Evolutionary conservation across 2,113 vertebrate genomes (phyloP).

Genomic region (Chunga burmeisteri): DNA sequence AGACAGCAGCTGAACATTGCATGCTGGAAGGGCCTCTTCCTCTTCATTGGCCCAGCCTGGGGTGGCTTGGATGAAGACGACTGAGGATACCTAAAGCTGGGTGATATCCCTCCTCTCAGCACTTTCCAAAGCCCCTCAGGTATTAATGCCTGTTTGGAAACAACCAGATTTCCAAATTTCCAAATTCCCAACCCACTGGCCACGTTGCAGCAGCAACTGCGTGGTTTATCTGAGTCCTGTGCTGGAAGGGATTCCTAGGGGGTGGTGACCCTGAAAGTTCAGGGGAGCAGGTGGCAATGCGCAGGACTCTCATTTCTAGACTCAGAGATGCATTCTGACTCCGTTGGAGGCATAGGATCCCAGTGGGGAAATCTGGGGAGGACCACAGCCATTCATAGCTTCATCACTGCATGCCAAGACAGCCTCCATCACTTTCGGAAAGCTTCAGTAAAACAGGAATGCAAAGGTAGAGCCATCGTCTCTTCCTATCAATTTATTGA

Average conservation of each 20-base stretch:
- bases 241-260: not conserved
- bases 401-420: not conserved
- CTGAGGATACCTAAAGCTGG: not conserved
- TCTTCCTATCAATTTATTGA: conserved; percentile 34
- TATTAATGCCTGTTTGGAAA: not conserved
- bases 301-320: not conserved
- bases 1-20: not conserved
- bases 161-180: not conserved
- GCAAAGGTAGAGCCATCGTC: conserved; percentile 17
- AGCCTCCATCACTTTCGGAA: conserved; percentile 46
- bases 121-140: not conserved
- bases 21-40: not conserved
- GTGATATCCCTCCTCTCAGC: not conserved
- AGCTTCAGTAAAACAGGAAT: conserved; percentile 61
- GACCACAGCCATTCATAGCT: conserved; percentile 19
- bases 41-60: not conserved
- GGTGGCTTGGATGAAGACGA: not conserved
- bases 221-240: not conserved
- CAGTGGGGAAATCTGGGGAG: not conserved
- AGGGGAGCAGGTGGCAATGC: not conserved
- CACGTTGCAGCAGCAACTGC: fast-evolving
- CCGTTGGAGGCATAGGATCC: not conserved
- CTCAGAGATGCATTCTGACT: not conserved
- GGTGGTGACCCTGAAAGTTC: not conserved
- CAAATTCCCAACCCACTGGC: too few species aligned